Evolutionary conservation across 2,113 vertebrate genomes (phyloP).

Genomic region (Rhynchopsitta pachyrhyncha): DNA sequence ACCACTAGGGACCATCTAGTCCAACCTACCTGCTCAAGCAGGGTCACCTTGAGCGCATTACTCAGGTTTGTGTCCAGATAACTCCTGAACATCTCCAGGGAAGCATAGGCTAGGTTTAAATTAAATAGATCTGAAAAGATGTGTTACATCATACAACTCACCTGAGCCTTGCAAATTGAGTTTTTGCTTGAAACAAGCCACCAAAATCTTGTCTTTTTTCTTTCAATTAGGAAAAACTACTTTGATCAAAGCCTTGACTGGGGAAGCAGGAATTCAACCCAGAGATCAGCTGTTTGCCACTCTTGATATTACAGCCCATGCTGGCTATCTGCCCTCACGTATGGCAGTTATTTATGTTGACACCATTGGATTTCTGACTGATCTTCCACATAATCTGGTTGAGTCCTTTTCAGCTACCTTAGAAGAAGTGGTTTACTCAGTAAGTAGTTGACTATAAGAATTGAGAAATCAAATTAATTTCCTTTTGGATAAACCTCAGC

Average conservation of each 20-base stretch:
- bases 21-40: neutral
- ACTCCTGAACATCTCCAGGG: neutral
- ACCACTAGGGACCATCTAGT: neutral
- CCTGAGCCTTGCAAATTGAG: neutral
- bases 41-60: neutral
- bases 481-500: neutral
- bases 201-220: neutral
- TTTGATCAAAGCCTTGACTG: conserved; percentile 89
- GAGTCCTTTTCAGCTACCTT: conserved; percentile 91
- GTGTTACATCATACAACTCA: neutral
- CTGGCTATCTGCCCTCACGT: conserved; percentile 81
- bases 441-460: conserved; percentile 54
- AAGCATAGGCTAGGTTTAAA: neutral
- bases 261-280: conserved; percentile 80
- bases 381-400: conserved; percentile 90
- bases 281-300: conserved; percentile 91
- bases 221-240: conserved; percentile 89
- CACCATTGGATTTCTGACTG: conserved; percentile 94
- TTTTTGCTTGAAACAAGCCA: neutral
- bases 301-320: conserved; percentile 89
- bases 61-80: neutral
- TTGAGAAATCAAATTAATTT: neutral
- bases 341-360: conserved; percentile 88
- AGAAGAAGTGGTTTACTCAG: conserved; percentile 88
- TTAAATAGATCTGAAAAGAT: neutral